Evolutionary conservation across 2,113 vertebrate species (phyloP).

Genomic region (Dasyornis broadbenti): DNA sequence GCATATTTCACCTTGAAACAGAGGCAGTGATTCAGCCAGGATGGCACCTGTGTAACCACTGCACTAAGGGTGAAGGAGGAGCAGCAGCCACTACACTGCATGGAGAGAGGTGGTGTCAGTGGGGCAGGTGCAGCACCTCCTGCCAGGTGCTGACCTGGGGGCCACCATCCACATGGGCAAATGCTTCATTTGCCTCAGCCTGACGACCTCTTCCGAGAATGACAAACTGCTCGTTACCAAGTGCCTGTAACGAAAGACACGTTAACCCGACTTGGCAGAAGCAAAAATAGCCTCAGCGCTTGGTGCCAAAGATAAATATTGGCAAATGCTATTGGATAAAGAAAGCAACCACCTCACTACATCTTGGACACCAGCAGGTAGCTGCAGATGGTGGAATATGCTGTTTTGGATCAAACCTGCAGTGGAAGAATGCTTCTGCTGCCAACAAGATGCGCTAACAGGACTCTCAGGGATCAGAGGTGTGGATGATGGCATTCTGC

Average conservation of each 20-base stretch:
- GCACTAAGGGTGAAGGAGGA: neutral
- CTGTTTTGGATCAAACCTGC: conserved; percentile 52
- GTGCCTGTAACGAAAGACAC: neutral
- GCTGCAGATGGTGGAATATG: conserved; percentile 53
- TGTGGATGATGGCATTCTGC: conserved; percentile 59
- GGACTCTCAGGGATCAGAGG: conserved; percentile 58
- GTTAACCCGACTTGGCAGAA: neutral
- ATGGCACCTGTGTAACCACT: neutral
- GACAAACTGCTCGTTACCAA: neutral
- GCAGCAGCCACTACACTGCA: neutral
- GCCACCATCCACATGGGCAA: neutral
- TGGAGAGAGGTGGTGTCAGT: rapidly evolving
- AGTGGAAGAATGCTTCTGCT: conserved; percentile 47
- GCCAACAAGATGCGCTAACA: conserved; percentile 63
- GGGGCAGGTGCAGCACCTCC: neutral
- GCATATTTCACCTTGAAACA: neutral
- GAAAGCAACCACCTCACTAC: conserved; percentile 25
- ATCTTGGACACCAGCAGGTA: conserved; percentile 57
- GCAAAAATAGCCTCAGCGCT: conserved; percentile 4
- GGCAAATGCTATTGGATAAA: conserved; percentile 8
- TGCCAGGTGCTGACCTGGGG: neutral
- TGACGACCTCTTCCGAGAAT: neutral
- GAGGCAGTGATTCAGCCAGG: neutral
- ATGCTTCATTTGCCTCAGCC: neutral
- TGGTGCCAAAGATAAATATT: conserved; percentile 32